These are phyloP conservation scores for Ceratitis capitata DNA, from an alignment of 1,140 invertebrate genomes.

Conservation along the genomic window DNA sequence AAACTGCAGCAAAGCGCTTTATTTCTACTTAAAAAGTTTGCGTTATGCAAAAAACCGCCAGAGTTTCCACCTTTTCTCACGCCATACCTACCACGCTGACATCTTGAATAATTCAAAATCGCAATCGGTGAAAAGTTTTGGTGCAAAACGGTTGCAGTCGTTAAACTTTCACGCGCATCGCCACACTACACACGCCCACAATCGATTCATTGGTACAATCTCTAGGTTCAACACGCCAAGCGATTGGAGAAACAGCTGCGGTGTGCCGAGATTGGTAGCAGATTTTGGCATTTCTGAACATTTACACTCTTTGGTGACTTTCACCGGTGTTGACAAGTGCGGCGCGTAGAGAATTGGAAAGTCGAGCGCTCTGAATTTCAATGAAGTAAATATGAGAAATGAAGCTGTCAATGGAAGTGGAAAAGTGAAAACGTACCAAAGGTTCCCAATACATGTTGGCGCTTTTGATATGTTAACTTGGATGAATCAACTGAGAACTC, in stretches of 20 bases:
- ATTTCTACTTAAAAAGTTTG: background rate
- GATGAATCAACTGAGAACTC: background rate
- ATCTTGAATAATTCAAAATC: slow-evolving; percentile 11
- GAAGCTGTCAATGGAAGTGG: background rate
- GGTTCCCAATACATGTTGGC: background rate
- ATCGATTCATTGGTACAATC: background rate
- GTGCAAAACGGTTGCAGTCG: background rate
- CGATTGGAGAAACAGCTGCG: background rate
- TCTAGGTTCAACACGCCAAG: background rate
- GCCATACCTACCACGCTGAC: background rate
- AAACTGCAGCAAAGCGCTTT: background rate
- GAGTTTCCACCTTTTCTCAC: background rate
- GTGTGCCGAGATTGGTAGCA: background rate
- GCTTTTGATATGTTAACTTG: background rate
- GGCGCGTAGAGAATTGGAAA: background rate
- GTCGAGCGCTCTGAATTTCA: background rate
- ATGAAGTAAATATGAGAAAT: background rate
- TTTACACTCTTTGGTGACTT: slow-evolving; percentile 5
- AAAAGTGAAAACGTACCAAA: background rate
- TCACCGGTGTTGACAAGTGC: background rate
- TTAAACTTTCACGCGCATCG: background rate
- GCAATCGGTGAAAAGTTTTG: background rate
- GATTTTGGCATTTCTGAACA: background rate
- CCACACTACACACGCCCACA: background rate
- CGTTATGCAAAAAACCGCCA: background rate